Evolutionary conservation across 1,140 invertebrate genomes (phyloP), one percentile per base, ranked within the genome.

Genomic region (Notospermus geniculatus): DNA sequence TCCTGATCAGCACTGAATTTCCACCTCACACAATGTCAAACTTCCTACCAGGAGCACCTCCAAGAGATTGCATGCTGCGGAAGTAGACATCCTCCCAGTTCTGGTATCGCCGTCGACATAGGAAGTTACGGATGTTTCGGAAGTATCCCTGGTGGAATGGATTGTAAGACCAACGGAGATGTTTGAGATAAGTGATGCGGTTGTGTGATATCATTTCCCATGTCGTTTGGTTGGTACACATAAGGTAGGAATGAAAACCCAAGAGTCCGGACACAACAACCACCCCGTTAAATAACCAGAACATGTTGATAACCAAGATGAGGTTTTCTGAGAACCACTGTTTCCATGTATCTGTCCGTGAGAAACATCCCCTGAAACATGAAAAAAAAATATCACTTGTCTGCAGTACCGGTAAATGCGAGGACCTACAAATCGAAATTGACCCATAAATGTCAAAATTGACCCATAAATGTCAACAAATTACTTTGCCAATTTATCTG

Each of bases 121-220:
- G 59, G 60, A 80, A 80, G 52, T 71, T 63, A 57, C 66, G 74
- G n/a, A 71, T 64, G 64, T 80, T 80, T 52, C 27, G 63, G 50
- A 67, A 68, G 15, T 68, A 65, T 19, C 78, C 78, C 61, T 78
- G 69, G 64, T 79, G 69, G 62, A 81, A 81, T 1, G 79, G 79
- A 61, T 81, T 79, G 60, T 72, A 72, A 23, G 75, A 70, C 19
- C 75, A 67, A 41, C 72, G 68, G 30, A 81, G 60, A 59, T 80
- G 73, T 59, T 76, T 78, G 22, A 81, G 69, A 63, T 81, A 80
- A 4, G 76, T 77, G 32, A 81, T 81, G 62, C 73, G 70, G 55
- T 74, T 73, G 32, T 77, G 66, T 23, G 77, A 77, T 0, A 73
- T 72, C 25, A 66, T 63, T 61, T 81, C 80, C 80, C 80, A 81